Conservation (phyloP, 2,113 vertebrate genomes). For the Toxotes jaculatrix region DNA sequence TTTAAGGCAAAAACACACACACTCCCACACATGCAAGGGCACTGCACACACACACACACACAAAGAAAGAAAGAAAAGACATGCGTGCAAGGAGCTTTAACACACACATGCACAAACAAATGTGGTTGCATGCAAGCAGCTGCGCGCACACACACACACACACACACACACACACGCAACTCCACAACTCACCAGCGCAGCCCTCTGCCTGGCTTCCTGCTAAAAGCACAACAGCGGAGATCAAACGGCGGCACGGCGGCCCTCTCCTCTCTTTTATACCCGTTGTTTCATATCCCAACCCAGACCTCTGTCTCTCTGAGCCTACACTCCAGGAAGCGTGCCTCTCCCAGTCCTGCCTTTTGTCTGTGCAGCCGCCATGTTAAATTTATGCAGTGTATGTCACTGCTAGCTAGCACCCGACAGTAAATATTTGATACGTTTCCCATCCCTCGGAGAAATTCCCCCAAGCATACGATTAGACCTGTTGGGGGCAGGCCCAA, state of each 20-base stretch:
- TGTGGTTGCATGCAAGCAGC: slow-evolving; percentile 26
- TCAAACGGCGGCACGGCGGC: slow-evolving; percentile 32
- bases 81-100: slow-evolving; percentile 48
- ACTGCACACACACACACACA: slow-evolving; percentile 8
- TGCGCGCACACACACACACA: slow-evolving; percentile 21
- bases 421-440: slow-evolving; percentile 81
- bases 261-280: slow-evolving; percentile 16
- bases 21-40: slow-evolving; percentile 16
- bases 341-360: slow-evolving; percentile 53
- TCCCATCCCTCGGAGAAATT: slow-evolving; percentile 60
- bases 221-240: slow-evolving; percentile 43
- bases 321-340: slow-evolving; percentile 31
- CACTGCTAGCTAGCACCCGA: slow-evolving; percentile 59
- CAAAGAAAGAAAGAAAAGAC: slow-evolving; percentile 17
- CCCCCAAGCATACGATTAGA: slow-evolving; percentile 68
- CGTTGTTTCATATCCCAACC: slow-evolving; percentile 34
- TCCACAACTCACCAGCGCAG: slow-evolving; percentile 7
- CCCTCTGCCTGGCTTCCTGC: slow-evolving; percentile 34
- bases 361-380: slow-evolving; percentile 72
- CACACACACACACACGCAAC: slow-evolving; percentile 7
- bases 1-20: slow-evolving; percentile 84
- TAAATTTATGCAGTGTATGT: slow-evolving; percentile 78
- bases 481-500: slow-evolving; percentile 41
- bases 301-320: slow-evolving; percentile 30
- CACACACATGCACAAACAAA: slow-evolving; percentile 60